A percentile compares a stretch with the other conserved stretches of the same genome.
phyloP scores from a whole-genome alignment of 2,888 invertebrate species.

The Autographa pulchrina region DNA sequence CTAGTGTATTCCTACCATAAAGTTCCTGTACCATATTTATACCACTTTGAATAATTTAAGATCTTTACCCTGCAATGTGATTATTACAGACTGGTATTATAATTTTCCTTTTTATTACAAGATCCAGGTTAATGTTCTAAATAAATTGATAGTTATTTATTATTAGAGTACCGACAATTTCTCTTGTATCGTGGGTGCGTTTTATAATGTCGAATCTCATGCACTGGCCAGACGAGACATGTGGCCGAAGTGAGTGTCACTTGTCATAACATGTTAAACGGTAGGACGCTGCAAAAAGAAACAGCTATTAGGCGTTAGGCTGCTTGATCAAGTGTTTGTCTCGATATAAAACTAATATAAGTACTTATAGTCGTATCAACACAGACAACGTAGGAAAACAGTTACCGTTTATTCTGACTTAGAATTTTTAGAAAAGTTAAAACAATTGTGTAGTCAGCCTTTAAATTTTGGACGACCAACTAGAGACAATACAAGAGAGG shows the following conservation, averaged over 20 bases:
- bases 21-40: too few species aligned
- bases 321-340: background rate
- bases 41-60: too few species aligned
- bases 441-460: background rate
- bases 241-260: slow-evolving; percentile 1
- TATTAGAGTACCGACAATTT: background rate
- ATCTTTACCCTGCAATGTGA: too few species aligned
- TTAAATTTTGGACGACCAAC: background rate
- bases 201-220: background rate
- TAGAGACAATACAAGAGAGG: background rate
- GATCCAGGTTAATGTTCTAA: background rate
- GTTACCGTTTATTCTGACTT: background rate
- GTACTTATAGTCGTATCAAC: too few species aligned
- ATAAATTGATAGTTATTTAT: background rate
- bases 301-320: slow-evolving; percentile 1
- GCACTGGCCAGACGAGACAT: background rate
- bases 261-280: background rate
- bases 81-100: too few species aligned
- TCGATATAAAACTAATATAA: too few species aligned
- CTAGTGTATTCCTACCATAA: too few species aligned
- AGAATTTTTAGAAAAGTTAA: background rate
- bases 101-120: background rate
- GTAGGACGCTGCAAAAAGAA: background rate
- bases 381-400: too few species aligned
- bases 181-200: background rate